Evolutionary conservation across 2,888 invertebrate species (phyloP).

Genomic region (Sericinus montela): DNA sequence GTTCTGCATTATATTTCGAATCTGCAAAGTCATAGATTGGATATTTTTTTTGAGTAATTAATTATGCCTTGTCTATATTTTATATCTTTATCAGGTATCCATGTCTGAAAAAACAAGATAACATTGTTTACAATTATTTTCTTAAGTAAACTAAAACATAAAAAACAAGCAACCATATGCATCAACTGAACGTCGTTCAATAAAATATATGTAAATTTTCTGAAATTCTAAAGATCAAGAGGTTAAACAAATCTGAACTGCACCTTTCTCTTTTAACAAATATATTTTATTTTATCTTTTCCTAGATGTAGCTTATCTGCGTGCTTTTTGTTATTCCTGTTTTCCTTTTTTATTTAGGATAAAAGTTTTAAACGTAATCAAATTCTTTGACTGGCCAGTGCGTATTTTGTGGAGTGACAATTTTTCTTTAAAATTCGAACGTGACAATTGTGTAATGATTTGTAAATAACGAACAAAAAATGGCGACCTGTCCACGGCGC

Average conservation of each 20-base stretch:
- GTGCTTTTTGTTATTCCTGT: slow-evolving; percentile 16
- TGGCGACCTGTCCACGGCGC: slow-evolving; percentile 65
- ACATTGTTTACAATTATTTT: too few relatives aligned
- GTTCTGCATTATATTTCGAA: too few relatives aligned
- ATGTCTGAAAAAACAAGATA: too few relatives aligned
- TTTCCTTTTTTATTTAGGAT: slow-evolving; percentile 1
- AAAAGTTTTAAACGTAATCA: slow-evolving; percentile 27
- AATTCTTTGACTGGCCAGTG: slow-evolving; percentile 20
- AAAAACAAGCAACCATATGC: too few relatives aligned
- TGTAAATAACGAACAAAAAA: slow-evolving; percentile 28
- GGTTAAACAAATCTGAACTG: background rate
- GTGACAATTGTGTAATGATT: slow-evolving; percentile 25
- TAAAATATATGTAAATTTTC: slow-evolving; percentile 3
- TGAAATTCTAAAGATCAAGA: background rate
- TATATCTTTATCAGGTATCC: too few relatives aligned
- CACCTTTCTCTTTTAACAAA: slow-evolving; percentile 4
- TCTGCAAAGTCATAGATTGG: too few relatives aligned
- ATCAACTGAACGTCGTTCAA: background rate
- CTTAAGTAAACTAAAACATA: too few relatives aligned
- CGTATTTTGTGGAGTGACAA: slow-evolving; percentile 10
- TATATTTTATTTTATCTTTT: background rate
- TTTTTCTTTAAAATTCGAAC: slow-evolving; percentile 10
- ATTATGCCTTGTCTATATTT: too few relatives aligned
- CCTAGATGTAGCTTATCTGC: background rate
- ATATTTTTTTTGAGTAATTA: too few relatives aligned